Base-by-base conservation (phyloP, 1,140 invertebrate species). In the Drosophila jambulina region DNA sequence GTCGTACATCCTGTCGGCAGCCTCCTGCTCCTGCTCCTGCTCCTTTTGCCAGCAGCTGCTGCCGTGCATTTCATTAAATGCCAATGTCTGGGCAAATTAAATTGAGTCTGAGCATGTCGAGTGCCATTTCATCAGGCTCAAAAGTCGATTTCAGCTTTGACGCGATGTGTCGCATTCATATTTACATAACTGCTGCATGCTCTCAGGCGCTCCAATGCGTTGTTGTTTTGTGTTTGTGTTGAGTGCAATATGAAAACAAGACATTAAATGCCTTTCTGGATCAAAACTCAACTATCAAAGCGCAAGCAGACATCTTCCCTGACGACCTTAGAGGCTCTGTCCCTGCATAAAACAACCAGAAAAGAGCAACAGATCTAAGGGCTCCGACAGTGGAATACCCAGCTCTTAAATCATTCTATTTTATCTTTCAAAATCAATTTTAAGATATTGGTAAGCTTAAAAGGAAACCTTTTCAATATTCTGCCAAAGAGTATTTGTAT, bases 261-360 rank as follows among this genome's bases (percentile, higher is more conserved):
- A 88, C 81, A 90, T 90, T 90, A 79, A 90, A 90, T 90, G 85
- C 74, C 75, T 83, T 82, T 88, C 72, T 84, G 78, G 71, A 83
- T 80, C 78, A 88, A 67, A 76, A 76, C 61, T 70, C 63, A 78
- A 90, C 75, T 90, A 90, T 90, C 85, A 80, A 90, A 68, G 42
- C 49, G 54, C 65, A 45, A 68, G 80, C 77, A 80, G 77, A 60
- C 65, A 43, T 70, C 49, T 57, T 71, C n/a, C 63, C 54, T 42
- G 58, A 19, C 42, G 51, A 25, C 49, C 32, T 57, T 7, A 6
- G 19, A 9, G 29, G 15, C 23, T 21, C 7, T 12, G 5, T 8
- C 19, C 7, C 54, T 5, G n/a, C n/a, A 32, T 19, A 32, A 29
- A 15, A 13, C 12, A 32, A 53, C 21, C 13, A 12, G 21, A n/a